Conservation (phyloP, 2,888 invertebrate species). For the Dasypogon diadema region DNA sequence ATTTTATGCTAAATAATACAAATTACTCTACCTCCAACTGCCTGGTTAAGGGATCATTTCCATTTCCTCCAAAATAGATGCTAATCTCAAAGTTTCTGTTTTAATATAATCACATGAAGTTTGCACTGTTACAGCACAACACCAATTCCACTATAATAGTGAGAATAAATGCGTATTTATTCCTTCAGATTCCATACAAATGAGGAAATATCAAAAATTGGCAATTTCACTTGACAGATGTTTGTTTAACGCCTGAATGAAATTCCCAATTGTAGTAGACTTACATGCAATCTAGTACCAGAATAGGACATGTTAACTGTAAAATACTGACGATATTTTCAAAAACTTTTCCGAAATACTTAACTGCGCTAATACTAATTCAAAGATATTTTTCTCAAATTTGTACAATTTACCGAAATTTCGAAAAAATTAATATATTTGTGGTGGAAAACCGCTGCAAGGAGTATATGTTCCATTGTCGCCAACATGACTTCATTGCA, state of each 20-base stretch:
- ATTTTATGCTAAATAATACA: too few relatives aligned
- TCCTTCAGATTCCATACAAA: not conserved
- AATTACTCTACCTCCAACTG: not conserved
- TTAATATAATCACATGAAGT: too few relatives aligned
- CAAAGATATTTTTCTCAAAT: too few relatives aligned
- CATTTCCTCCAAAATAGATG: not conserved
- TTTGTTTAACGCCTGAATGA: conserved; percentile 61
- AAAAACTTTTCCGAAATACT: too few relatives aligned
- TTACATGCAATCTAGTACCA: not conserved
- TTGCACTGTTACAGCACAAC: not conserved
- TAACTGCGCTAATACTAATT: too few relatives aligned
- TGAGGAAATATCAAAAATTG: conserved; percentile 29
- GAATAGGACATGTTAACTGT: too few relatives aligned
- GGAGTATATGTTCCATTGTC: not conserved
- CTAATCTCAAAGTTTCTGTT: too few relatives aligned
- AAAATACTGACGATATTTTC: too few relatives aligned
- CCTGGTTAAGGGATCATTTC: not conserved
- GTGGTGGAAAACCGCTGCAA: conserved; percentile 12
- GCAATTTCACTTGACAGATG: conserved; percentile 59
- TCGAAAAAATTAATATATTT: too few relatives aligned
- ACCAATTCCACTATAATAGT: not conserved
- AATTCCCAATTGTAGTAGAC: conserved; percentile 3
- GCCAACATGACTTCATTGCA: not conserved
- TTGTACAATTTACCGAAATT: too few relatives aligned
- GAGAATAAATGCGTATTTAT: not conserved